Base-by-base conservation (phyloP, 2,797 vertebrate genomes). In the Glyptemys insculpta region DNA sequence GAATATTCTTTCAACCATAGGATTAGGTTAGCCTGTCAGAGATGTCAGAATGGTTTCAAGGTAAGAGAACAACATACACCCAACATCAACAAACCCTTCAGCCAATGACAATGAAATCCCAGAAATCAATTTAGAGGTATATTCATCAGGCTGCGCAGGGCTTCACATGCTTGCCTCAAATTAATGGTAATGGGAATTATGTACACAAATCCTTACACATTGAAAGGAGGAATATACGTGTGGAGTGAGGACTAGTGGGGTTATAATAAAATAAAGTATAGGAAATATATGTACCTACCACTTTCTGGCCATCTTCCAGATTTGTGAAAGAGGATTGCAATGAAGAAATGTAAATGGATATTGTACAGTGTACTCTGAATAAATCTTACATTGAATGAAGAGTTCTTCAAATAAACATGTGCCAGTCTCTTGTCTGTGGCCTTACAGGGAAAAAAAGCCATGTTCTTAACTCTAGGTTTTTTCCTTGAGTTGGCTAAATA, bases 371-470 rank as follows among this genome's bases (percentile, higher is more conserved):
- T 53, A 80, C n/a, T 6, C 49, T 44, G 34, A 80, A 37, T 85
- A 88, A 47, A 83, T 87, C 54, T 85, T 78, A 78, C 2, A 34
- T 9, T 34, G 81, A 59, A 31, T 25, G 52, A 79, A 79, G 5
- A 31, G 16, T 5, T 79, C 2, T 0, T 49, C 52, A 18, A 1
- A 5, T 47, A 57, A 52, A 56, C 31, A 5, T 29, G 3, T 1
- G 0, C 14, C 21, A 15, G 31, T 81, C 65, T 86, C 25, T 3
- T 41, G 74, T 6, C 37, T 41, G n/a, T 72, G n/a, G 41, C 16
- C 2, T 4, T 11, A 9, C 31, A 59, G 65, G n/a, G 8, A 53
- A 59, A 85, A n/a, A 25, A 49, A 62, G 41, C 4, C 72, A 12
- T 34, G 9, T 12, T 79, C 29, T 50, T 81, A 41, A 25, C 44